Base-by-base conservation (phyloP, 2,113 vertebrate species). In the Phaethornis superciliosus region DNA sequence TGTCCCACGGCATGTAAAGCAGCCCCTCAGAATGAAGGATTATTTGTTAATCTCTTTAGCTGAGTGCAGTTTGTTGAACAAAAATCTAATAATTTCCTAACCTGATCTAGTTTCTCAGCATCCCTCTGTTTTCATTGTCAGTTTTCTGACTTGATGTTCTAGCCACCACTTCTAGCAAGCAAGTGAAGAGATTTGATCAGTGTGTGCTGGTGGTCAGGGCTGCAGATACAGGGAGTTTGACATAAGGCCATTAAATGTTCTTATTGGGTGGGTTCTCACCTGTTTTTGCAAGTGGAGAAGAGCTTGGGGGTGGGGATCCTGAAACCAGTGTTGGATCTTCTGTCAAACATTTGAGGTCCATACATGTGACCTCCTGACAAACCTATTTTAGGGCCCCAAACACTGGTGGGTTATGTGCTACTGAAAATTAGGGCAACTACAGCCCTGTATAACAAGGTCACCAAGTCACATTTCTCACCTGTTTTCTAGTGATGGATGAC, bases 291-390 rank as follows among this genome's bases (percentile, higher is more conserved):
- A 17, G 14, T 33, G 28, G 28, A 37, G 69, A 74, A 54, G 37
- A 26, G 10, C 14, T 15, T 58, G 9, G 12, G 46, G 26, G 35
- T 15, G 10, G 26, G 35, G 16, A 9, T 85, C 21, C 47, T 75
- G 58, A 56, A 59, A 21, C 32, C 2, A 0, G 9, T 14, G 32
- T 10, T 63, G 59, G 51, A 58, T 11, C 5, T 70, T 2, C 0
- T 32, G 54, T 56, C 30, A 52, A 22, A 40, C 6, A 12, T 62
- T 33, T 62, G 42, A 32, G 15, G 6, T 30, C 15, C 4, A 18
- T 44, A 15, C 12, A 26, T 49, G 37, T n/a, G 56, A 60, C 35
- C 10, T 65, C 0, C 0, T 65, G 30, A 49, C 37, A 80, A 54
- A 62, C 27, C 6, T 19, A 11, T 46, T 62, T 82, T 23, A 19